Percentiles rank a stretch among this genome's conserved stretches.
phyloP scores from a whole-genome alignment of 2,113 vertebrate species.

The Callipepla californica region DNA sequence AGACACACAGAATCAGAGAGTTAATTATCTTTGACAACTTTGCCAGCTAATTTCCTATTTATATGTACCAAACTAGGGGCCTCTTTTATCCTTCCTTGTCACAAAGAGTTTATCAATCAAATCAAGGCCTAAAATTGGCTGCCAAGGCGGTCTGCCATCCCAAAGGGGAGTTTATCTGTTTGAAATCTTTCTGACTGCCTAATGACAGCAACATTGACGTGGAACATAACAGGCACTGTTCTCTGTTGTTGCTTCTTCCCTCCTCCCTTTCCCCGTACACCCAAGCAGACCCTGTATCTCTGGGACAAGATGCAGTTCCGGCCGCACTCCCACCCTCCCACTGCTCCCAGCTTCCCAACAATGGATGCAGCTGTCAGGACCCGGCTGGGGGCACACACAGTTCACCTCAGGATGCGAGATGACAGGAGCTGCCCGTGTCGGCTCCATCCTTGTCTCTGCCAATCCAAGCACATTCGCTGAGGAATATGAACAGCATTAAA shows the following conservation, averaged over 20 bases:
- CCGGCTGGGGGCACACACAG: not conserved
- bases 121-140: constrained; percentile 85
- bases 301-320: not conserved
- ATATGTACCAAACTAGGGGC: constrained; percentile 87
- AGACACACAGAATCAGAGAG: constrained; percentile 87
- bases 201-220: constrained; percentile 82
- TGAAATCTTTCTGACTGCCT: constrained; percentile 80
- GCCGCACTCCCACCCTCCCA: not conserved
- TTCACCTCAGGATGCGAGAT: constrained; percentile 69
- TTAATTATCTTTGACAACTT: constrained; percentile 98
- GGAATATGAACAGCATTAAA: constrained; percentile 45
- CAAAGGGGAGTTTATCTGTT: constrained; percentile 84
- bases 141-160: constrained; percentile 81
- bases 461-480: constrained; percentile 53
- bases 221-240: constrained; percentile 77
- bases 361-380: constrained; percentile 70
- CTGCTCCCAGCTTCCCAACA: not conserved
- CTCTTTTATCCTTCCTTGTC: constrained; percentile 87
- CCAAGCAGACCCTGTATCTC: not conserved
- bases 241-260: constrained; percentile 43
- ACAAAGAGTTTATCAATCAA: constrained; percentile 92
- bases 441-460: constrained; percentile 72
- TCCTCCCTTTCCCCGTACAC: not conserved
- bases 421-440: constrained; percentile 74
- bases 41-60: constrained; percentile 94